Conservation (phyloP, 2,888 invertebrate genomes). For the Mesoligia furuncula region DNA sequence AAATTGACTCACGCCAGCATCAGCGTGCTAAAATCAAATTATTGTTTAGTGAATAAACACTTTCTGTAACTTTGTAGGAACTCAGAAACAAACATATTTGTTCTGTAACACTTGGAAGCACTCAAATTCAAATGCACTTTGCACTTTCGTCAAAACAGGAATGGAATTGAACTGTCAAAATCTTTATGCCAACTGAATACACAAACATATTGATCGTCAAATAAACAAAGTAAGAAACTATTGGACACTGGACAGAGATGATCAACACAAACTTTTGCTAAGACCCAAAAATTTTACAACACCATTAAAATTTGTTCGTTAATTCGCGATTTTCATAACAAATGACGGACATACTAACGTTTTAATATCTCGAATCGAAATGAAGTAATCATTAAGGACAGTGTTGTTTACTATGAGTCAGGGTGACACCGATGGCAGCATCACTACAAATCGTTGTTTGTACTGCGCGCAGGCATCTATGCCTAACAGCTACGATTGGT, state of each 20-base stretch:
- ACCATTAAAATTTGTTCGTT: neutral
- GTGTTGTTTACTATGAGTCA: conserved; percentile 56
- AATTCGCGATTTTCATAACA: conserved; percentile 11
- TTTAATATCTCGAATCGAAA: conserved; percentile 44
- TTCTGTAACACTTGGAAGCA: conserved; percentile 26
- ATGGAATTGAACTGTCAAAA: conserved; percentile 19
- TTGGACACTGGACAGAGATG: neutral
- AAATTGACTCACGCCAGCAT: conserved; percentile 59
- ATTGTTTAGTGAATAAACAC: conserved; percentile 33
- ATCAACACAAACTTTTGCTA: neutral
- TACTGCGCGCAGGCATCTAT: conserved; percentile 21
- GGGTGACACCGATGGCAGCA: conserved; percentile 50
- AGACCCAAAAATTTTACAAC: neutral
- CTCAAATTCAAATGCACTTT: conserved; percentile 40
- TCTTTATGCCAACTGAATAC: conserved; percentile 9
- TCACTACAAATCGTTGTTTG: conserved; percentile 36
- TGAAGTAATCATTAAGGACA: conserved; percentile 48
- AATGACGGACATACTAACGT: conserved; percentile 42
- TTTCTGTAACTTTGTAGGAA: conserved; percentile 25
- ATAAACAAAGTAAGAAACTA: neutral
- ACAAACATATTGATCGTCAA: conserved; percentile 37
- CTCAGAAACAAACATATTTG: conserved; percentile 35
- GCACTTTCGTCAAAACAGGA: conserved; percentile 41
- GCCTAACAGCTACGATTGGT: conserved; percentile 24
- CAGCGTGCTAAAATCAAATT: conserved; percentile 35